Conservation (phyloP, 1,140 invertebrate genomes). For the Whitmania pigra region DNA sequence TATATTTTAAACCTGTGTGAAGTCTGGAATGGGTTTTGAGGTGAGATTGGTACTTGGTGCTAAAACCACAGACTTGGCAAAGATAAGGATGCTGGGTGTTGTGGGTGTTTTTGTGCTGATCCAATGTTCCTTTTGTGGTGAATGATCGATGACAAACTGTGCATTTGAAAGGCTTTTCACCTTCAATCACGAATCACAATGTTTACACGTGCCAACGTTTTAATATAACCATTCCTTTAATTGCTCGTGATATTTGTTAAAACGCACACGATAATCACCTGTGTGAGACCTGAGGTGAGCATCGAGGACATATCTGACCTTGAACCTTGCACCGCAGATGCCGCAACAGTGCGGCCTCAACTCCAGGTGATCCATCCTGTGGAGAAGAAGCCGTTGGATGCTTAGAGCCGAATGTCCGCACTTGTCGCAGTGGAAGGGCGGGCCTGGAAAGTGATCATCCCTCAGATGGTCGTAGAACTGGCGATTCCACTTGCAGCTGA, state of each 20-base stretch:
- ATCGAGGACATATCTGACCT: slow-evolving; percentile 44
- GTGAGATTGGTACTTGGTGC: slow-evolving; percentile 56
- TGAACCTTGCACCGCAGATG: slow-evolving; percentile 42
- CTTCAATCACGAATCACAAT: slow-evolving; percentile 28
- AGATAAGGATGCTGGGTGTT: slow-evolving; percentile 47
- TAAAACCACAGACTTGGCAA: slow-evolving; percentile 55
- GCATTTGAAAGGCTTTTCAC: slow-evolving; percentile 33
- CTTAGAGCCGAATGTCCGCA: slow-evolving; percentile 48
- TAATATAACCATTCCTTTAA: neutral
- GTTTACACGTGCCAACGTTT: slow-evolving; percentile 26
- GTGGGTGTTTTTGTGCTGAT: slow-evolving; percentile 50
- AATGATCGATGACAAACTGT: slow-evolving; percentile 46
- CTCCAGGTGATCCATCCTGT: slow-evolving; percentile 47
- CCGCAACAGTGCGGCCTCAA: slow-evolving; percentile 46
- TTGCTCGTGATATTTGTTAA: neutral
- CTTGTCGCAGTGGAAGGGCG: slow-evolving; percentile 52
- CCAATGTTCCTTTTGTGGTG: slow-evolving; percentile 49
- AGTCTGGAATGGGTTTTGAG: slow-evolving; percentile 54
- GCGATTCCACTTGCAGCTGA: slow-evolving; percentile 53
- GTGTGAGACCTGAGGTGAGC: slow-evolving; percentile 44
- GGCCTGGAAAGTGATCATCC: slow-evolving; percentile 49
- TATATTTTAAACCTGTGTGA: slow-evolving; percentile 45
- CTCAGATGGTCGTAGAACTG: slow-evolving; percentile 55
- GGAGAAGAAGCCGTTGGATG: slow-evolving; percentile 47
- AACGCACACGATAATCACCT: slow-evolving; percentile 29